phyloP scores from a whole-genome alignment of 2,797 vertebrate genomes.

The Echeneis naucrates region DNA sequence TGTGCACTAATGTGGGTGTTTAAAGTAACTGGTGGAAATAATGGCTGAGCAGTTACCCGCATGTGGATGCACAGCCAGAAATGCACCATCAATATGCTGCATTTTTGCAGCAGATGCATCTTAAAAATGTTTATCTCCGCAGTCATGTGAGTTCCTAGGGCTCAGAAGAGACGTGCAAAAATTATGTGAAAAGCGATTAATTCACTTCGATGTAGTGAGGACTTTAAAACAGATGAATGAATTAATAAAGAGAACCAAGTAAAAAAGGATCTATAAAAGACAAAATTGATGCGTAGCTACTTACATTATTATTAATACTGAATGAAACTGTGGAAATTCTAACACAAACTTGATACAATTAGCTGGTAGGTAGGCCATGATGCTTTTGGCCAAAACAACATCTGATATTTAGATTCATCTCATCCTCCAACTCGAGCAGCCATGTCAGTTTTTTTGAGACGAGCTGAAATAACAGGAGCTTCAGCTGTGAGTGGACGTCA shows the following conservation, averaged over 20 bases:
- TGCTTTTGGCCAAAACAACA: background rate
- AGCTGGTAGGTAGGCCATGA: background rate
- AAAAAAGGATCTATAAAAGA: conserved; percentile 17
- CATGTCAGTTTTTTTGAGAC: too few species aligned
- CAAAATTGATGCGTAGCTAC: conserved; percentile 21
- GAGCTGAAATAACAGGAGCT: too few species aligned
- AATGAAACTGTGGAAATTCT: conserved; percentile 31
- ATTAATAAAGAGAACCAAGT: conserved; percentile 36
- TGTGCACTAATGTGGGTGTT: conserved; percentile 19
- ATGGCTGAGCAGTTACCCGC: background rate
- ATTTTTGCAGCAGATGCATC: conserved; percentile 14
- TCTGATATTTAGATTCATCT: too few species aligned
- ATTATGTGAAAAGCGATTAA: conserved; percentile 36
- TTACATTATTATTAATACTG: conserved; percentile 21
- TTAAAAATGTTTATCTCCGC: conserved; percentile 58
- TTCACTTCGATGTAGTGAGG: conserved; percentile 32
- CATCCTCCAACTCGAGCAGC: too few species aligned
- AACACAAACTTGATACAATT: conserved; percentile 23
- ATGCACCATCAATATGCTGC: background rate
- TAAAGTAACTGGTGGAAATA: conserved; percentile 30
- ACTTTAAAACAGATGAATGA: conserved; percentile 22
- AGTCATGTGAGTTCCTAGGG: too few species aligned
- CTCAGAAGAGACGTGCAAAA: too few species aligned
- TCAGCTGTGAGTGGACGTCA: too few species aligned
- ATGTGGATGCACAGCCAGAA: background rate